Evolutionary conservation across 2,113 vertebrate species (phyloP), one percentile per base, ranked within the genome.

Genomic region (Odocoileus hemionus): DNA sequence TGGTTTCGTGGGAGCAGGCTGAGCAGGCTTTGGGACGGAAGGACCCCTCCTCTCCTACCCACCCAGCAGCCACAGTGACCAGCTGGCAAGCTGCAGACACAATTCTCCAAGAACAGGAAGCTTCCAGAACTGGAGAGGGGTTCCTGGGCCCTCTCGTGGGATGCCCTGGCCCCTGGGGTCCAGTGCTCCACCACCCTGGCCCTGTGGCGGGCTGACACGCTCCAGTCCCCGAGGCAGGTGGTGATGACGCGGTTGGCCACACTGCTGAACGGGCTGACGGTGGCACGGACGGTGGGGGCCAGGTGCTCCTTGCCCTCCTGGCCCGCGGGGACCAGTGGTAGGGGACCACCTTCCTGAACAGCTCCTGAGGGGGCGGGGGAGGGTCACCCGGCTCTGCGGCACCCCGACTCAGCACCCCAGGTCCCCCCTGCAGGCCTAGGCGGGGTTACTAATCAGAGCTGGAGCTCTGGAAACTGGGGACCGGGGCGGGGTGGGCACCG

Each of bases 241-340:
- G 99, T 99, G 2, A 99, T 99, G 98, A 99, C 99, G 0, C 99
- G 99, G 99, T 99, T 99, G 98, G 99, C 99, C 98, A 99, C 99
- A 0, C 99, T 99, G 97, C 99, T 99, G 99, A 99, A 99, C 99
- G 99, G 99, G 0, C 99, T 98, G 92, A 99, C 99, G 0, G 99
- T 99, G 98, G 99, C 99, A 0, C 99, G 98, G 98, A 99, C 99
- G 96, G 99, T 99, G 95, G 99, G 0, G 0, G 99, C 99, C 98
- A 99, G 97, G 98, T 99, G 99, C 94, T 99, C 99, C 92, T 99
- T 99, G 95, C 99, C 99, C 47, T 99, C 99, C 99, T 99, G 96
- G 99, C 99, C 84, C 99, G 98, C 98, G 99, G 99, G 23, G 99
- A 99, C 99, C 99, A 99, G 99, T 99, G 99, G 98, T 99, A 99